Base-by-base conservation (phyloP, 1,140 invertebrate species). In the Bombus waltoni region DNA sequence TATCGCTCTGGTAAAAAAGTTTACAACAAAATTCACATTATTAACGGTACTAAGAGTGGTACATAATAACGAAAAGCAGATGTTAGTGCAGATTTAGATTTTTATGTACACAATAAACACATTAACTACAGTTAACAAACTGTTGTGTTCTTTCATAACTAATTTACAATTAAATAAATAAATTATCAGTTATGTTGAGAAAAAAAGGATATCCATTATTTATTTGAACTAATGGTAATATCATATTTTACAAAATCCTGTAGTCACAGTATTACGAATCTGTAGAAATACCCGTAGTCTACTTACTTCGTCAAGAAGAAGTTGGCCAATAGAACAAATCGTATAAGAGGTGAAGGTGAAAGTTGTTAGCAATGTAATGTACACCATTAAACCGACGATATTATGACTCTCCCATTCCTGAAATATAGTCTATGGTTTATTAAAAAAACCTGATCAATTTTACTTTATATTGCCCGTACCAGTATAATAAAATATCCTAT, bases 281-380 rank as follows among this genome's bases (percentile, higher is more conserved):
- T 62, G 28, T 13, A n/a, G 28, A 62, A n/a, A n/a, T 62, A 13
- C 28, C 10, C 59, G 22, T 1, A 11, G 1, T 25, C 4, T 10
- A 25, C 22, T 8, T 90, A 90, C 91, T 78, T 92, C 88, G 32
- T 92, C 68, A 15, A 86, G 89, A 15, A 92, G 74, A 18, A 88
- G 72, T 80, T 93, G 89, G 6, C 92, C 90, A 4, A 93, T 88
- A 47, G 89, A 88, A 47, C 92, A 93, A 10, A 87, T 82, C 40
- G 88, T 88, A 65, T 88, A 92, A 73, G 88, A 88, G 35, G 57
- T 44, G 38, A 82, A 90, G 25, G 78, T 81, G 32, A 88, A 92
- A 77, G 92, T 90, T 74, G 83, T 81, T 10, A 88, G 66, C 18
- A 87, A 47, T 9, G 68, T 57, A 25, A 22, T 22, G 57, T 65